Evolutionary conservation across 2,113 vertebrate genomes (phyloP), one percentile per base, ranked within the genome.

Genomic region (Centropristis striata): DNA sequence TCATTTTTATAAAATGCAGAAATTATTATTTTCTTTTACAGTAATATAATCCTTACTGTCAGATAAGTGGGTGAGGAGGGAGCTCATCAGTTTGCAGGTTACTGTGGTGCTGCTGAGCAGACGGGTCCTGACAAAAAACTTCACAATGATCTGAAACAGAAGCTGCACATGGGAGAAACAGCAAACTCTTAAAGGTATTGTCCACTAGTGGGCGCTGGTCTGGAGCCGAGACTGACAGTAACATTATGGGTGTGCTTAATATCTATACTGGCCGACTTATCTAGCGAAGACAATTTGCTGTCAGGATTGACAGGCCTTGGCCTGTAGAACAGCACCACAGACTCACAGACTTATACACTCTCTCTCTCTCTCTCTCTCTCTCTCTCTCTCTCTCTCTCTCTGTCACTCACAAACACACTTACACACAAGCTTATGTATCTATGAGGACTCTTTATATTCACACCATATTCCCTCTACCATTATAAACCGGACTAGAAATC

Each of bases 221-320:
- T 60, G n/a, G 42, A 60, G 41, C 16, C 3, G 16, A 67, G 60
- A 46, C 16, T 71, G 50, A 85, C 59, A 74, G 44, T 21, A 60
- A 50, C 50, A 49, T 75, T 39, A 69, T 59, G 63, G 32, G 2
- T 63, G 32, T 54, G 47, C 68, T 74, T 15, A 77, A 44, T 69
- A 53, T 78, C 68, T 51, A 57, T 6, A 32, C 15, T 23, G 21
- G 23, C 42, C 20, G 14, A 69, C 49, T 63, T 54, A 27, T 57
- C 64, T 12, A 15, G 50, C 23, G 21, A 70, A 69, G 28, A 63
- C 71, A 59, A 66, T 71, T 64, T 74, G 55, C 44, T 8, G 28
- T 77, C 50, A 60, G 58, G 58, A 46, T 27, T 77, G 71, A 78
- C 67, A 75, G 32, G 16, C 68, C 28, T 51, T 8, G 3, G 60